phyloP scores from a whole-genome alignment of 2,797 vertebrate species.

The Sebastes glaucus region DNA sequence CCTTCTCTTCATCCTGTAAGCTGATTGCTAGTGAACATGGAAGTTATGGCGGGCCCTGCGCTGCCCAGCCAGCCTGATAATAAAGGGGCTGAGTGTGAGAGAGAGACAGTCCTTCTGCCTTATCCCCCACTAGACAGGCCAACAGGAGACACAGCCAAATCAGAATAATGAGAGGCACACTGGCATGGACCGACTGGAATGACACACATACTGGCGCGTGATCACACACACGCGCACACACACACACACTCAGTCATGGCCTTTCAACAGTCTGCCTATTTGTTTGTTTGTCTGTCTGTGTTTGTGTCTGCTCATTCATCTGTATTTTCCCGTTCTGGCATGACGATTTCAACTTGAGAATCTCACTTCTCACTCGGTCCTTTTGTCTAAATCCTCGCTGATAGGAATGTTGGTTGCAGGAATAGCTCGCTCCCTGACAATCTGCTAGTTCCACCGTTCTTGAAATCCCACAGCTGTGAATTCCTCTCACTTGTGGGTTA shows the following conservation, averaged over 20 bases:
- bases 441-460: constrained; percentile 33
- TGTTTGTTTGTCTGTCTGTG: constrained; percentile 78
- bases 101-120: constrained; percentile 70
- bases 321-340: constrained; percentile 69
- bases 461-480: constrained; percentile 39
- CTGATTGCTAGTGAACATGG: constrained; percentile 66
- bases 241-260: constrained; percentile 27
- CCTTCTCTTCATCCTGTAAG: constrained; percentile 50
- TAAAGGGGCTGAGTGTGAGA: constrained; percentile 69
- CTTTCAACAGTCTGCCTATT: constrained; percentile 70
- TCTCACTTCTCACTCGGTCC: constrained; percentile 55
- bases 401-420: constrained; percentile 44
- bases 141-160: constrained; percentile 79
- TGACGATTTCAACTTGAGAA: constrained; percentile 65
- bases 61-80: constrained; percentile 73
- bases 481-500: constrained; percentile 25
- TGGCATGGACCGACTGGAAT: constrained; percentile 75
- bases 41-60: constrained; percentile 65
- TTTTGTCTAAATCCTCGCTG: constrained; percentile 55
- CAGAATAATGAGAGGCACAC: constrained; percentile 84
- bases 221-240: not conserved
- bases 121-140: constrained; percentile 78
- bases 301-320: constrained; percentile 74
- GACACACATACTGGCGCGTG: constrained; percentile 63
- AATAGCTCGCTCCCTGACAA: constrained; percentile 40